Evolutionary conservation across 2,888 invertebrate species (phyloP).

Genomic region (Ophioninae sp.): DNA sequence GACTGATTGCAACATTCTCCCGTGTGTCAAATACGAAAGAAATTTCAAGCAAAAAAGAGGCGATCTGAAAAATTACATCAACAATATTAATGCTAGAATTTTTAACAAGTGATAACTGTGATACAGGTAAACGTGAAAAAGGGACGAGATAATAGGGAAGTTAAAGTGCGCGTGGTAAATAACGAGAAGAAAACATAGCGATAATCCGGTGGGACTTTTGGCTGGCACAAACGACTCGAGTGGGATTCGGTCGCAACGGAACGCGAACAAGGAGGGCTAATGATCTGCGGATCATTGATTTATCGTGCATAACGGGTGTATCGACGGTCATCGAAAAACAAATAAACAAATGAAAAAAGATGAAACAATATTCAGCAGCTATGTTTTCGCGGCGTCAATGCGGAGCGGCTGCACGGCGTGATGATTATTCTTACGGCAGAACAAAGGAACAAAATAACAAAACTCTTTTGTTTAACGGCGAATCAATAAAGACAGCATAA

Average conservation of each 20-base stretch:
- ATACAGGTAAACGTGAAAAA: slow-evolving; percentile 68
- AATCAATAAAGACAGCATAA: slow-evolving; percentile 63
- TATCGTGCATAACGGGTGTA: slow-evolving; percentile 24
- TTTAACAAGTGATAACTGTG: slow-evolving; percentile 72
- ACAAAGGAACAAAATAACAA: slow-evolving; percentile 12
- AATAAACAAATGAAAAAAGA: neutral
- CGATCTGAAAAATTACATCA: slow-evolving; percentile 61
- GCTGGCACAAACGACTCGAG: slow-evolving; percentile 37
- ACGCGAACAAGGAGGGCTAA: slow-evolving; percentile 8
- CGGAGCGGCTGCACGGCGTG: slow-evolving; percentile 50
- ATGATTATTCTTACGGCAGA: slow-evolving; percentile 55
- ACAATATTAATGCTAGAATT: slow-evolving; percentile 68
- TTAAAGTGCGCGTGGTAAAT: slow-evolving; percentile 13
- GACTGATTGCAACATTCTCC: slow-evolving; percentile 45
- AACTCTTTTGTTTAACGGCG: slow-evolving; percentile 58
- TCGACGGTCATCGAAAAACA: slow-evolving; percentile 26
- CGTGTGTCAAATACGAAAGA: slow-evolving; percentile 65
- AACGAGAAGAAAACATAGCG: slow-evolving; percentile 52
- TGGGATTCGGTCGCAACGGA: slow-evolving; percentile 12
- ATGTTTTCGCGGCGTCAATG: slow-evolving; percentile 47
- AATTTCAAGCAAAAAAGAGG: slow-evolving; percentile 62
- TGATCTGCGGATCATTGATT: neutral
- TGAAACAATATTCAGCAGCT: slow-evolving; percentile 51
- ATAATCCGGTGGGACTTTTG: slow-evolving; percentile 39
- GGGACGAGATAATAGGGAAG: slow-evolving; percentile 58